Evolutionary conservation across 37 sponge, comb jelly and placozoan species (phyloP).

Genomic region (Lycopodina hypogea): DNA sequence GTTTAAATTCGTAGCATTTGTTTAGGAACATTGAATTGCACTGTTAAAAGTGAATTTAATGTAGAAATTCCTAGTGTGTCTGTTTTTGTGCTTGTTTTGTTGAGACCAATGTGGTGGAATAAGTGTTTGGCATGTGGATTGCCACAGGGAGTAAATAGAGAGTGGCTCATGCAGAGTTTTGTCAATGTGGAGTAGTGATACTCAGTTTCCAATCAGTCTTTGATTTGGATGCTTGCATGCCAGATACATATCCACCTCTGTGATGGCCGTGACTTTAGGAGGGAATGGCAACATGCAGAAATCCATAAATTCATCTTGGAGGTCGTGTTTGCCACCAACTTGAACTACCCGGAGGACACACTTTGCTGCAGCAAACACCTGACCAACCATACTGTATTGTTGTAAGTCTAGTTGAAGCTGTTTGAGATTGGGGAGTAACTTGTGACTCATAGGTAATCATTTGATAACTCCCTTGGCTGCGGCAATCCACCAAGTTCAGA

Average conservation of each 20-base stretch:
- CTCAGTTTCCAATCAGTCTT: not conserved
- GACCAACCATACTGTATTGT: not conserved
- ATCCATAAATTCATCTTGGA: no score
- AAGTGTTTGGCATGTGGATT: not conserved
- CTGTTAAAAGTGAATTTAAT: no score
- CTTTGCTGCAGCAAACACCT: no score
- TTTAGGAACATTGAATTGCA: not conserved
- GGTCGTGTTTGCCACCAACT: not conserved
- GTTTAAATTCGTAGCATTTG: constrained; percentile 1
- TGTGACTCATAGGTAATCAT: not conserved
- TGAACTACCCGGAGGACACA: not conserved
- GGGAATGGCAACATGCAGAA: no score
- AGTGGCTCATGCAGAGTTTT: not conserved
- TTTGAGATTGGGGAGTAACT: not conserved
- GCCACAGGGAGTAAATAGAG: not conserved
- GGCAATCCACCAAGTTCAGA: not conserved
- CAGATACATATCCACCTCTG: no score
- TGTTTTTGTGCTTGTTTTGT: not conserved
- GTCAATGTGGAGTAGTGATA: no score
- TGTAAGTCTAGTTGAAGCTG: not conserved
- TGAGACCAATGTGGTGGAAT: not conserved
- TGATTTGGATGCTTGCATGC: not conserved
- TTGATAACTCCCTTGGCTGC: not conserved
- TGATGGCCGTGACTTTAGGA: no score
- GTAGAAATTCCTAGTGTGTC: not conserved